A percentile compares a stretch with the other conserved stretches of the same genome.
Conservation (phyloP, 2,113 vertebrate species). For the Neogale vison region DNA sequence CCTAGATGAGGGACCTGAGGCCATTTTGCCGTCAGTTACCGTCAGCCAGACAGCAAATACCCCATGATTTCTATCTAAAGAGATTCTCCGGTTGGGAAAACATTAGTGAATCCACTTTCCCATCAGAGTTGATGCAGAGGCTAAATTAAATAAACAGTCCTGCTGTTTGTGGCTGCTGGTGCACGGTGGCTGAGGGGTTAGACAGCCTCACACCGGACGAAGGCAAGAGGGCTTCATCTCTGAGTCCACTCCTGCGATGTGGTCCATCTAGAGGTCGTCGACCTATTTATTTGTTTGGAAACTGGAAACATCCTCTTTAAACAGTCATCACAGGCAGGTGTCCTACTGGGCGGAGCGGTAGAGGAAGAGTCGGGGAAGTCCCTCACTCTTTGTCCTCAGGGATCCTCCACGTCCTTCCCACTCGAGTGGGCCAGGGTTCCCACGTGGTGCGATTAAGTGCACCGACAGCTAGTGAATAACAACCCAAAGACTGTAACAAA, state of each 20-base stretch:
- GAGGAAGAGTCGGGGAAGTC: background rate
- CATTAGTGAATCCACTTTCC: background rate
- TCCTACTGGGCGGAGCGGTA: background rate
- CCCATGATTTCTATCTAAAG: background rate
- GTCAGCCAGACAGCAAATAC: background rate
- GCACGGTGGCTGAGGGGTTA: background rate
- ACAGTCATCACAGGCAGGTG: background rate
- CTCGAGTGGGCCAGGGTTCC: background rate
- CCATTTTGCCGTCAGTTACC: background rate
- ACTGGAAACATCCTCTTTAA: background rate
- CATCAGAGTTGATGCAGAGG: background rate
- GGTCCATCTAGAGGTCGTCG: background rate
- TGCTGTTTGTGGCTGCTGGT: background rate
- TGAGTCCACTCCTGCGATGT: too few species aligned
- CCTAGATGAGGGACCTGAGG: background rate
- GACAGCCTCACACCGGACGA: rapidly evolving
- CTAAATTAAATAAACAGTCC: too few species aligned
- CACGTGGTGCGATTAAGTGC: background rate
- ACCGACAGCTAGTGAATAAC: background rate
- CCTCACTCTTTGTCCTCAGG: background rate
- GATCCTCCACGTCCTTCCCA: rapidly evolving
- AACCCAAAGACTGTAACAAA: background rate
- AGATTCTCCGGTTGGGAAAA: background rate
- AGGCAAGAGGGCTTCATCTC: background rate
- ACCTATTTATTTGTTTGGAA: background rate